Percentiles rank a stretch among this genome's conserved stretches.
phyloP scores from a whole-genome alignment of 1,140 invertebrate species.

The Pogonus chalceus region DNA sequence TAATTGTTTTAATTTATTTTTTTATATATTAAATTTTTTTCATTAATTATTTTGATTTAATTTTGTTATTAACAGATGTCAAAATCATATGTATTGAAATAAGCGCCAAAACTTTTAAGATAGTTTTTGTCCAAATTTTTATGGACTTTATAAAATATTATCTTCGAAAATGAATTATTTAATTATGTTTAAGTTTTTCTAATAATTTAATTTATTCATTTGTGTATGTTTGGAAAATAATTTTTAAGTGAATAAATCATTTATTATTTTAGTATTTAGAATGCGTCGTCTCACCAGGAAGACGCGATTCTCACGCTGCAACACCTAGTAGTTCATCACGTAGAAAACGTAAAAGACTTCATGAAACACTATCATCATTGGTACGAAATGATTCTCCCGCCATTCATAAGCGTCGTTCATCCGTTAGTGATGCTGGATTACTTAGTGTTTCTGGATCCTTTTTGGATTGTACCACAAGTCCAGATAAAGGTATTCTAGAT shows the following conservation, averaged over 20 bases:
- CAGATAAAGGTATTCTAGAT: conserved; percentile 53
- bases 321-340: conserved; percentile 39
- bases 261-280: conserved; percentile 45
- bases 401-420: conserved; percentile 56
- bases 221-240: too few relatives aligned
- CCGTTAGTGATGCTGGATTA: conserved; percentile 68
- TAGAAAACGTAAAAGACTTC: conserved; percentile 65
- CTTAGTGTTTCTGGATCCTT: conserved; percentile 79
- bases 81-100: too few relatives aligned
- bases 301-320: conserved; percentile 46
- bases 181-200: background rate
- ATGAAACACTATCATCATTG: conserved; percentile 34
- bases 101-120: too few relatives aligned
- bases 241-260: too few relatives aligned
- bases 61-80: too few relatives aligned
- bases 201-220: too few relatives aligned
- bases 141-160: conserved; percentile 11
- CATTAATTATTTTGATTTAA: too few relatives aligned
- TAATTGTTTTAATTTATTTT: too few relatives aligned
- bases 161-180: too few relatives aligned
- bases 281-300: conserved; percentile 43
- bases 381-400: conserved; percentile 43
- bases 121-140: conserved; percentile 1
- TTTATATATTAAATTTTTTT: too few relatives aligned
- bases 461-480: conserved; percentile 72